These are phyloP conservation scores for Dasysyrphus albostriatus DNA, from an alignment of 2,888 invertebrate genomes.

Conservation along the genomic window DNA sequence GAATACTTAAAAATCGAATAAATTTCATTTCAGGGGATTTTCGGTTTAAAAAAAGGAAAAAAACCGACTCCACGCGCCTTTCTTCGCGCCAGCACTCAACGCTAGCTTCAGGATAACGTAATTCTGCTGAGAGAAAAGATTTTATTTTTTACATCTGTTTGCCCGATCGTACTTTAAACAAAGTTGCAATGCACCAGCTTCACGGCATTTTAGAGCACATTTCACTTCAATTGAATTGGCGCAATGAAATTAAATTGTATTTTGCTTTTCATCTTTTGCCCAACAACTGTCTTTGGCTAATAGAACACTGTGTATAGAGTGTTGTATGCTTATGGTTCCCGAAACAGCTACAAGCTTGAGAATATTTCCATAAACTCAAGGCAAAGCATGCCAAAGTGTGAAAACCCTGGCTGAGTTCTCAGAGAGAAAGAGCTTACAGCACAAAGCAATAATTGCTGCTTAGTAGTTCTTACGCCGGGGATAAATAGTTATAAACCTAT, in stretches of 20 bases:
- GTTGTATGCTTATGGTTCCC: not conserved
- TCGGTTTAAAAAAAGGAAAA: constrained; percentile 45
- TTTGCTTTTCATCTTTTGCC: constrained; percentile 65
- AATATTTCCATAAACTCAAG: constrained; percentile 52
- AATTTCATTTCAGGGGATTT: constrained; percentile 69
- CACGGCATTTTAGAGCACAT: constrained; percentile 69
- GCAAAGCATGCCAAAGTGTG: constrained; percentile 34
- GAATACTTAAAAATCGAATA: constrained; percentile 74
- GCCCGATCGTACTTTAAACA: constrained; percentile 4
- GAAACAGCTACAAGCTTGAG: constrained; percentile 29
- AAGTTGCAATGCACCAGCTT: constrained; percentile 50
- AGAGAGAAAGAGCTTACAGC: not conserved
- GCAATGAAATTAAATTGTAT: constrained; percentile 75
- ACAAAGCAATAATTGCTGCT: constrained; percentile 63
- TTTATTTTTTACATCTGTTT: constrained; percentile 38
- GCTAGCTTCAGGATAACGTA: constrained; percentile 15
- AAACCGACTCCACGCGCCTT: constrained; percentile 30
- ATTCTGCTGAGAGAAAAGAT: constrained; percentile 67
- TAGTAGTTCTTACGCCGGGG: constrained; percentile 54
- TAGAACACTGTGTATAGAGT: not conserved
- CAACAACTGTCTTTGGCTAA: constrained; percentile 41
- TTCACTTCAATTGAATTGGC: constrained; percentile 73
- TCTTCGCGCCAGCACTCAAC: constrained; percentile 10
- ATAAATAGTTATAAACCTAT: constrained; percentile 58
- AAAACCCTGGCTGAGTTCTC: not conserved